Evolutionary conservation across 2,113 vertebrate species (phyloP), one percentile per base, ranked within the genome.

Genomic region (Polypterus bichir): DNA sequence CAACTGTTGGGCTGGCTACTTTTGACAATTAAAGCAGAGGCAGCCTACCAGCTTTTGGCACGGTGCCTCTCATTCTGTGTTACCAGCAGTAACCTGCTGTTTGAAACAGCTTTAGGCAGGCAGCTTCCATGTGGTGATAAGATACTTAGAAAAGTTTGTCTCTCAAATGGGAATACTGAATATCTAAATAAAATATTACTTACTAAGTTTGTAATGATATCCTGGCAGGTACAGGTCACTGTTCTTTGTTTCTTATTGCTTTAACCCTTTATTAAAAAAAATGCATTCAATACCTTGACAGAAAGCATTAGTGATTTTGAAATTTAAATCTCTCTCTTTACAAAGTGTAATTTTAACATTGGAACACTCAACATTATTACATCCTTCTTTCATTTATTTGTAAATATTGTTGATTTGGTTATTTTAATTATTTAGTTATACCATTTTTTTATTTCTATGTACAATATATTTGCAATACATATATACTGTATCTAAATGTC

Each of bases 1-100:
- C 75, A 73, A 75, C 66, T 76, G 62, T 62, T 65, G 65, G 71
- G 64, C 61, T 69, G 63, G 71, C 69, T 77, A 68, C 66, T 66
- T 66, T 61, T 63, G 57, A 75, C 65, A 79, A 79, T 80, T 77
- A 77, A 81, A 78, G 79, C 74, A 73, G 63, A 70, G 69, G 74
- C 71, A 71, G 73, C 59, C 72, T 69, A 79, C 75, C 79, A 73
- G 73, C 69, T 74, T 54, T 70, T 82, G 76, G 80, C 77, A 69
- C 68, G 44, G 49, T 72, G 71, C 74, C 77, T 78, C 70, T 66
- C 67, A 69, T 66, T 71, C 77, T 69, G 61, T 68, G 61, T 70
- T 74, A 70, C 62, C 64, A 54, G 54, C 77, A 70, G 73, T 77
- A 73, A 70, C 62, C 64, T 52, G 54, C 77, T 70, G 73, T 77